Conservation (phyloP, 2,888 invertebrate species). For the Chrysomela aeneicollis region DNA sequence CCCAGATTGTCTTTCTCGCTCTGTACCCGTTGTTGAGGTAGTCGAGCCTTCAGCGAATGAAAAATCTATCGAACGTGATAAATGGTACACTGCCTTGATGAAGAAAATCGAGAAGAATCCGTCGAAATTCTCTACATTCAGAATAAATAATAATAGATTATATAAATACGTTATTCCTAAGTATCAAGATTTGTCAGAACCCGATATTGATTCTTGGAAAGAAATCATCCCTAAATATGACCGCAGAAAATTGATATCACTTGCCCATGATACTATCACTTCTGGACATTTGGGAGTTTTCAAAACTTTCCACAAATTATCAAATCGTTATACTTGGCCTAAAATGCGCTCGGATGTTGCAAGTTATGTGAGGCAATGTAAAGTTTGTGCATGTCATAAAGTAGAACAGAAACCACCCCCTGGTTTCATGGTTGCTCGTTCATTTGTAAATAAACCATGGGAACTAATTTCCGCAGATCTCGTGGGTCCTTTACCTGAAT, state of each 20-base stretch:
- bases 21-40: constrained; percentile 18
- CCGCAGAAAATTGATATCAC: constrained; percentile 13
- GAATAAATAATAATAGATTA: constrained; percentile 30
- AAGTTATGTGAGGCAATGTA: constrained; percentile 40
- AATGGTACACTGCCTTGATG: constrained; percentile 37
- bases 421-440: constrained; percentile 34
- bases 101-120: constrained; percentile 17
- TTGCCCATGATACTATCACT: constrained; percentile 34
- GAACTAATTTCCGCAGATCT: constrained; percentile 36
- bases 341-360: constrained; percentile 35
- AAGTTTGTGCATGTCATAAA: constrained; percentile 35
- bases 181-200: constrained; percentile 22
- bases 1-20: constrained; percentile 28
- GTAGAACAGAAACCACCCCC: constrained; percentile 32
- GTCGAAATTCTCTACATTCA: constrained; percentile 33
- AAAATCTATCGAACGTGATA: constrained; percentile 16
- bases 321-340: constrained; percentile 42
- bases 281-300: constrained; percentile 43
- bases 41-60: not conserved
- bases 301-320: constrained; percentile 36
- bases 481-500: constrained; percentile 39
- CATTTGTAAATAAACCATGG: constrained; percentile 21
- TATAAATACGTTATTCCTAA: constrained; percentile 34
- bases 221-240: constrained; percentile 36
- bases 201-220: constrained; percentile 34